Evolutionary conservation across 2,113 vertebrate genomes (phyloP).

Genomic region (Callorhinus ursinus): DNA sequence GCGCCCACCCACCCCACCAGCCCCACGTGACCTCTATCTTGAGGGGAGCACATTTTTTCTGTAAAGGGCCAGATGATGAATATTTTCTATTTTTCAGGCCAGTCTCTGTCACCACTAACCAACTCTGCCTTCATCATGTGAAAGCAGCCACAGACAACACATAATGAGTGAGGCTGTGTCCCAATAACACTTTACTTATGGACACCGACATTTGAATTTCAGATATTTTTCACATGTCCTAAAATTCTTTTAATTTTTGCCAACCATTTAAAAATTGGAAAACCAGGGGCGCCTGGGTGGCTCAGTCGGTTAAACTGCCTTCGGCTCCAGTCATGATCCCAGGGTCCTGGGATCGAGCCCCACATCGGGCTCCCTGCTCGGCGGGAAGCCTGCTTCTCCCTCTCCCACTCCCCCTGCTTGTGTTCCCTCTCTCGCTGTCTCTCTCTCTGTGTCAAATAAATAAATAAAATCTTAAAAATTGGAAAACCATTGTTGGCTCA

Average conservation of each 20-base stretch:
- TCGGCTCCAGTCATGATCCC: too few relatives aligned
- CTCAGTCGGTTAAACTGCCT: background rate
- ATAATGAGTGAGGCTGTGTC: fast-evolving
- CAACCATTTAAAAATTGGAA: background rate
- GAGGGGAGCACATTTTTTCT: background rate
- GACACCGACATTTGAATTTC: background rate
- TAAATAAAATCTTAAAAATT: background rate
- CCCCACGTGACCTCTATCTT: background rate
- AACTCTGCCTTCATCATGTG: background rate
- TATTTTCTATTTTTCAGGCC: background rate
- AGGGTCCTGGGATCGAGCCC: background rate
- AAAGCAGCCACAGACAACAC: background rate
- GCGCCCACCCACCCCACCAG: background rate
- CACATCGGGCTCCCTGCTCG: too few relatives aligned
- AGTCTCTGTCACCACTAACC: background rate
- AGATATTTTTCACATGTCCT: background rate
- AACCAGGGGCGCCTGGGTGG: background rate
- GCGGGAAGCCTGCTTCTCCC: background rate
- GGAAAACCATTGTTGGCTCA: background rate
- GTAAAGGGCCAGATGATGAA: background rate
- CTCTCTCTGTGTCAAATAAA: background rate
- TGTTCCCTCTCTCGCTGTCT: background rate
- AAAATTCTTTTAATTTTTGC: background rate
- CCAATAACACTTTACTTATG: background rate
- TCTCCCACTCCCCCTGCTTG: background rate